Percentiles rank a stretch among this genome's conserved stretches.
These are phyloP conservation scores for Lypha dubia DNA, from an alignment of 2,888 invertebrate species.

Conservation along the genomic window DNA sequence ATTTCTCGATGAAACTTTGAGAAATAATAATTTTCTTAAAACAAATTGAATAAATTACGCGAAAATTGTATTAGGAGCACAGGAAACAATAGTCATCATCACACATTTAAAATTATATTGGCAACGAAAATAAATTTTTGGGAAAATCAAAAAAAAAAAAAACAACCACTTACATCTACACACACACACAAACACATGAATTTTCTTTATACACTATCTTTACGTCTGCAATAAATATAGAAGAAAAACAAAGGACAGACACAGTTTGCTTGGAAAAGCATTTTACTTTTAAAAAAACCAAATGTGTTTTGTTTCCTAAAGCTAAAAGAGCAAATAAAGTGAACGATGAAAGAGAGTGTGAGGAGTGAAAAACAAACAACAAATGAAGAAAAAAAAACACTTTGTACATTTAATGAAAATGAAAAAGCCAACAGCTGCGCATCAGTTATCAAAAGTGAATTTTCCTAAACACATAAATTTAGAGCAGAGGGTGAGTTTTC, in stretches of 20 bases:
- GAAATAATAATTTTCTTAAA: slow-evolving; percentile 67
- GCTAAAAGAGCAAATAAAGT: slow-evolving; percentile 39
- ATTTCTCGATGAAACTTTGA: slow-evolving; percentile 72
- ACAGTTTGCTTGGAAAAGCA: slow-evolving; percentile 38
- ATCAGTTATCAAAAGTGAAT: slow-evolving; percentile 62
- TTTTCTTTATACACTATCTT: not conserved
- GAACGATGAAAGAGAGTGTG: slow-evolving; percentile 9
- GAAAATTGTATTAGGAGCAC: slow-evolving; percentile 80
- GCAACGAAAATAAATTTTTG: slow-evolving; percentile 54
- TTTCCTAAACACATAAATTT: slow-evolving; percentile 41
- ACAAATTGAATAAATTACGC: slow-evolving; percentile 82
- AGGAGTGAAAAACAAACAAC: slow-evolving; percentile 12
- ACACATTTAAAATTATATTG: slow-evolving; percentile 55
- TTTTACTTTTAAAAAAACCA: slow-evolving; percentile 40
- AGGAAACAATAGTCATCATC: slow-evolving; percentile 64
- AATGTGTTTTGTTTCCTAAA: slow-evolving; percentile 46
- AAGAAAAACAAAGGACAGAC: slow-evolving; percentile 26
- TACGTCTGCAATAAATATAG: not conserved
- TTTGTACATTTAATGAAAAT: slow-evolving; percentile 52
- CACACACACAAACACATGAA: no score
- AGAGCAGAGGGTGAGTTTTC: slow-evolving; percentile 47
- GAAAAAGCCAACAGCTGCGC: slow-evolving; percentile 71
- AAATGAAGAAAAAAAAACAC: slow-evolving; percentile 21
- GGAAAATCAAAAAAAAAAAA: slow-evolving; percentile 49
- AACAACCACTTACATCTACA: slow-evolving; percentile 31